phyloP scores from a whole-genome alignment of 2,888 invertebrate genomes.

The Ectobius pallidus region DNA sequence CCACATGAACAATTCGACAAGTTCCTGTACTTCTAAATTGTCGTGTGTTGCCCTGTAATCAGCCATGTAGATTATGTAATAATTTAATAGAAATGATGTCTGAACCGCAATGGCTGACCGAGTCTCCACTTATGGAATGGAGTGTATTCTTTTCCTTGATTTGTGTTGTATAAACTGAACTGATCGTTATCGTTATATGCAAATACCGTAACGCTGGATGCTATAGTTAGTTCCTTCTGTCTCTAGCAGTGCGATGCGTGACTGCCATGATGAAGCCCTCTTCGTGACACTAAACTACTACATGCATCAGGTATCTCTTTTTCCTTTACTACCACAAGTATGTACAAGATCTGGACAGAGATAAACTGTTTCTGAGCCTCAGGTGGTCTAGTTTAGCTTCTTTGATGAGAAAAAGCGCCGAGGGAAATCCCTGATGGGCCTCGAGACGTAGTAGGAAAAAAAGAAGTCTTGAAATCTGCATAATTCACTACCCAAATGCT shows the following conservation, averaged over 20 bases:
- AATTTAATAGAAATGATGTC: no score
- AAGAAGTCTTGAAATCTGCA: conserved; percentile 35
- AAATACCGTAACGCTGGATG: conserved; percentile 15
- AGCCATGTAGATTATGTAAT: no score
- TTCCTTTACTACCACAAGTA: conserved; percentile 5
- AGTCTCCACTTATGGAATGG: conserved; percentile 17
- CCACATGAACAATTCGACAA: no score
- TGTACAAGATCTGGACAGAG: conserved; percentile 8
- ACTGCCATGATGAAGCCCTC: conserved; percentile 21
- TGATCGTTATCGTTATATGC: conserved; percentile 25
- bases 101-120: no score
- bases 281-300: conserved; percentile 29
- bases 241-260: neutral
- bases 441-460: neutral
- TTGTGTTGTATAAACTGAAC: conserved; percentile 15
- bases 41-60: no score
- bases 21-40: no score
- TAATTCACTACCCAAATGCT: conserved; percentile 38
- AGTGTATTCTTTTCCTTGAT: conserved; percentile 7
- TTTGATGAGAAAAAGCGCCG: conserved; percentile 28
- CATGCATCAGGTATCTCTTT: conserved; percentile 28
- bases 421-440: conserved; percentile 11
- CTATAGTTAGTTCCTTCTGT: conserved; percentile 8
- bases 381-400: conserved; percentile 30
- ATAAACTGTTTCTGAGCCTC: conserved; percentile 22